Percentiles rank a stretch among this genome's conserved stretches.
Evolutionary conservation across 2,888 invertebrate genomes (phyloP).

Genomic region (Lycia hirtaria): DNA sequence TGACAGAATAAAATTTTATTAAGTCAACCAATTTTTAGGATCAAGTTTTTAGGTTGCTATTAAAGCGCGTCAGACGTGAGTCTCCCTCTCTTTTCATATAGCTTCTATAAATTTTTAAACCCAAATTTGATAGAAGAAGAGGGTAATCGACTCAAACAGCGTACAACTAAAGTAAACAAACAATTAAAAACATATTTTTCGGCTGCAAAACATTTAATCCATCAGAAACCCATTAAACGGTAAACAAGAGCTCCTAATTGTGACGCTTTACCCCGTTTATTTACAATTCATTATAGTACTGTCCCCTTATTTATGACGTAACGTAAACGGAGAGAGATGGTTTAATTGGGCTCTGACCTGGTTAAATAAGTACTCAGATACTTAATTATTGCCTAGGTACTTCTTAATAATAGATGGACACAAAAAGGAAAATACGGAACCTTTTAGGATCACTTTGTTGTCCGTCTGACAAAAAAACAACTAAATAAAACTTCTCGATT

Average conservation of each 20-base stretch:
- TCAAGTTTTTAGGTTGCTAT: too few species aligned
- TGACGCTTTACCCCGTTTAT: conserved; percentile 18
- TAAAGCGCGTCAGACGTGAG: too few species aligned
- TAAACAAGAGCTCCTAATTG: conserved; percentile 25
- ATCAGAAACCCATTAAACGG: conserved; percentile 26
- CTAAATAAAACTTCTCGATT: too few species aligned
- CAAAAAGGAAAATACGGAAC: background rate
- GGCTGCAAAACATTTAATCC: conserved; percentile 12
- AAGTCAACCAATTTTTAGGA: too few species aligned
- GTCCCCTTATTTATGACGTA: conserved; percentile 15
- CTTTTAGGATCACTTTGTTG: too few species aligned
- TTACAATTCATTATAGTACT: conserved; percentile 21
- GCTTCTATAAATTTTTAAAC: too few species aligned
- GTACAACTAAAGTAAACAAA: background rate
- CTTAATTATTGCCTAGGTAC: background rate
- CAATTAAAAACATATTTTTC: conserved; percentile 1
- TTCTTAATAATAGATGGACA: background rate
- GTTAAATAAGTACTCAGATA: background rate
- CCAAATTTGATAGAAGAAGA: too few species aligned
- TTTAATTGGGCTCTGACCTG: background rate
- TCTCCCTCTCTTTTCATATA: too few species aligned
- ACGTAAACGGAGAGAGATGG: background rate
- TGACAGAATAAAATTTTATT: too few species aligned
- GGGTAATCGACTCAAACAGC: too few species aligned
- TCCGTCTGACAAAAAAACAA: too few species aligned